Percentiles rank a stretch among this genome's conserved stretches.
Evolutionary conservation across 1,140 invertebrate genomes (phyloP).

Genomic region (Drosophila virilis): DNA sequence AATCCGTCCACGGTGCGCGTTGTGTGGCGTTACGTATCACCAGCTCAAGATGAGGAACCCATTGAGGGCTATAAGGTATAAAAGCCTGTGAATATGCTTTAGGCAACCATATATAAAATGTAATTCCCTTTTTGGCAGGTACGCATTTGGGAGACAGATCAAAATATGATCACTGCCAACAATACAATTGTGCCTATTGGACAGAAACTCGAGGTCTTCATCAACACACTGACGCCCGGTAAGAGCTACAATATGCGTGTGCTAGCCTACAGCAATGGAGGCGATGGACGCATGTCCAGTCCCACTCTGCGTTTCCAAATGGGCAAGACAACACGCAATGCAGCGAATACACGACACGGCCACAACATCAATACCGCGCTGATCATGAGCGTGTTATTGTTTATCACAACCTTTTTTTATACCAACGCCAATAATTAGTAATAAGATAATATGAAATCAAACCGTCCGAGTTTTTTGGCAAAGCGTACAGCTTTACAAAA

Average conservation of each 20-base stretch:
- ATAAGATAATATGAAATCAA: conserved; percentile 37
- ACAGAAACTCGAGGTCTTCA: conserved; percentile 90
- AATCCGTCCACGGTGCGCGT: conserved; percentile 94
- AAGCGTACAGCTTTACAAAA: conserved; percentile 61
- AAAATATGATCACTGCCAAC: conserved; percentile 95
- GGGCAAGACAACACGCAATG: conserved; percentile 86
- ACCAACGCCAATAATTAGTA: conserved; percentile 53
- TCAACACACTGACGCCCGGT: conserved; percentile 92
- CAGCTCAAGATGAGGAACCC: conserved; percentile 95
- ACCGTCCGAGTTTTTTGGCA: conserved; percentile 49
- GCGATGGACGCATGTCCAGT: conserved; percentile 98
- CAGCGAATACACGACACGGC: conserved; percentile 60
- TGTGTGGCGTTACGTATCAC: conserved; percentile 96
- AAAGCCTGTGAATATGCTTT: no score
- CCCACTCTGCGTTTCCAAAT: conserved; percentile 94
- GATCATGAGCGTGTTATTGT: conserved; percentile 62
- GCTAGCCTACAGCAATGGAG: conserved; percentile 95
- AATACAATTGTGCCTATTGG: conserved; percentile 92
- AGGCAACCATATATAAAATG: background rate
- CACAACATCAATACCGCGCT: conserved; percentile 72
- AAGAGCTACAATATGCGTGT: conserved; percentile 95
- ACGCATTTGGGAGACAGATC: conserved; percentile 95
- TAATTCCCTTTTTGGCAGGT: conserved; percentile 82
- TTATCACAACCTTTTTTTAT: conserved; percentile 66
- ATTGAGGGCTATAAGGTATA: conserved; percentile 93